Conservation (phyloP, 2,113 vertebrate species). For the Triplophysa tibetana region DNA sequence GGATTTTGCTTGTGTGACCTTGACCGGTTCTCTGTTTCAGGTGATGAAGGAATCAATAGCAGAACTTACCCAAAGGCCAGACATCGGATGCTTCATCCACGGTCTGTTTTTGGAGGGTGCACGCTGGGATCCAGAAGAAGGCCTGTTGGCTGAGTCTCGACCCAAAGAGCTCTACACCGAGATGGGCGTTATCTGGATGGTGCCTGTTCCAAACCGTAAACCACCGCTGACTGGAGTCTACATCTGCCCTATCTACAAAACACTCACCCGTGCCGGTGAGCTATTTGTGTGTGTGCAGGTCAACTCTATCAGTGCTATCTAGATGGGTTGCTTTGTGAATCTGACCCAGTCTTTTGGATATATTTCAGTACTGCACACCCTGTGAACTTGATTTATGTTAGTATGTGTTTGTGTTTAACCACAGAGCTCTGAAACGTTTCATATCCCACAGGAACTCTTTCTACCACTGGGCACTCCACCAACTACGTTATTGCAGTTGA, state of each 20-base stretch:
- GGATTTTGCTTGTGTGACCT: background rate
- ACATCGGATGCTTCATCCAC: slow-evolving; percentile 80
- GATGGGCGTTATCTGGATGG: slow-evolving; percentile 85
- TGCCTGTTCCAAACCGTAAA: slow-evolving; percentile 76
- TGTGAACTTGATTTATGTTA: background rate
- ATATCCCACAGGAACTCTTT: slow-evolving; percentile 77
- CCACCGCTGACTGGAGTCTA: slow-evolving; percentile 72
- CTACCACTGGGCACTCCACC: slow-evolving; percentile 87
- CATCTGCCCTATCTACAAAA: slow-evolving; percentile 92
- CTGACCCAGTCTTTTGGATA: background rate
- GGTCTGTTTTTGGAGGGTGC: slow-evolving; percentile 90
- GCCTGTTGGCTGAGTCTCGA: slow-evolving; percentile 74
- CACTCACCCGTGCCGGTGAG: slow-evolving; percentile 85
- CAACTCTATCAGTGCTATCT: background rate
- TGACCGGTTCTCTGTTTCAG: slow-evolving; percentile 62
- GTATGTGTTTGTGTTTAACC: background rate
- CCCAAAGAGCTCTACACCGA: slow-evolving; percentile 89
- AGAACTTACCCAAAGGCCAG: slow-evolving; percentile 71
- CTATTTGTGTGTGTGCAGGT: slow-evolving; percentile 2
- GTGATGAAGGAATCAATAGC: slow-evolving; percentile 67
- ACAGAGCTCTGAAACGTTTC: background rate
- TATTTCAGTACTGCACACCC: background rate
- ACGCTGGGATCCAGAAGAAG: slow-evolving; percentile 73
- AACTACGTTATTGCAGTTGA: slow-evolving; percentile 88
- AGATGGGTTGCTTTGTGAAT: slow-evolving; percentile 11